Evolutionary conservation across 2,113 vertebrate species (phyloP), one percentile per base, ranked within the genome.

Genomic region (Sceloporus undulatus): DNA sequence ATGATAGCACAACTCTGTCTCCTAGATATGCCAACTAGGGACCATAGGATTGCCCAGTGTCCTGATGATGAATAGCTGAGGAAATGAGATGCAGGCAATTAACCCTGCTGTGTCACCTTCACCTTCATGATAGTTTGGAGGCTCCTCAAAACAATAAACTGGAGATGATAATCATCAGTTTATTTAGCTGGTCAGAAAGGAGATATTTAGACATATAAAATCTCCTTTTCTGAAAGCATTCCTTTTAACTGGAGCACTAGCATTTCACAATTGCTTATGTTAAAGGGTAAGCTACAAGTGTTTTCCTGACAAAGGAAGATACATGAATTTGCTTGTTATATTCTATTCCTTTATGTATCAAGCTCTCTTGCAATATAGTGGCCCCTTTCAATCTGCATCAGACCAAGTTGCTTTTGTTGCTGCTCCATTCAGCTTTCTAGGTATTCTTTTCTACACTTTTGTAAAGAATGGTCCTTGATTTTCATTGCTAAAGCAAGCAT

Each of bases 381-480:
- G 25, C 9, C 87, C 19, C 68, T 90, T 91, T 92, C 75, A 56
- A 68, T 79, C 62, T 90, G 75, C 48, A 84, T 89, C 79, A 76
- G 91, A 68, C 79, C 74, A 40, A 79, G 77, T 34, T 3, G 81
- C 3, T 66, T 90, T 79, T 71, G 77, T 85, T 54, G 5, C 3
- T 76, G 73, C 80, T 86, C 87, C 56, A 88, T 85, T 87, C 23
- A 85, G 86, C 18, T 68, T 66, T 62, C 78, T 66, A 38, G 73
- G 73, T 16, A 79, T 91, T 86, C 42, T 91, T 94, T 0, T n/a
- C 79, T 89, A 25, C 78, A 85, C 65, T 86, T 88, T 85, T 68
- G 54, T 82, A 11, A 87, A 42, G 85, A 91, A 79, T 9, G 85
- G 87, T 65, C 6, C 88, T 86, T 85, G 85, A 62, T 83, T 86